Base-by-base conservation (phyloP, 2,888 invertebrate genomes). In the Lapara coniferarum region DNA sequence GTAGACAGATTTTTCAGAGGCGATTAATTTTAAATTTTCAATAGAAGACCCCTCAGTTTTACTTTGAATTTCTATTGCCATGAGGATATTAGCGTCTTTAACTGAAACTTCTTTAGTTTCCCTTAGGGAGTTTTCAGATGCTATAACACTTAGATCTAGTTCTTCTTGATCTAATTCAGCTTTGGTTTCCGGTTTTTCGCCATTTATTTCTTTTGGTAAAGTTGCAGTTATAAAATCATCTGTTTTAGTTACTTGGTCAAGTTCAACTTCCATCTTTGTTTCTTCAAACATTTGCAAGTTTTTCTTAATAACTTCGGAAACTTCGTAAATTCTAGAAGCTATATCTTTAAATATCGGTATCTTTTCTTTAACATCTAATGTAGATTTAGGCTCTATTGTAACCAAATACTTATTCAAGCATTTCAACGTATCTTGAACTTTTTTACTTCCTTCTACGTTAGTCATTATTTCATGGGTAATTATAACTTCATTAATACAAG, bases 331-430 rank as follows among this genome's bases (percentile, higher is more conserved):
- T n/a, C 44, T 57, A 19, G 58, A 44, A 4, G 90, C 81, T 69
- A 91, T 76, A 70, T 84, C 79, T 82, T 85, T 89, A 56, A 89
- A 91, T 55, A 92, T 84, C 2, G 92, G 92, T 74, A 93, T 89
- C 80, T 93, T 93, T 55, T 89, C 87, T 77, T 89, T 92, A 0
- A 93, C 93, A 78, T 90, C 90, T 71, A 93, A 75, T 30, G 84
- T 84, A 37, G 86, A 73, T 53, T 79, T 78, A 0, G 81, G 75
- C 74, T 91, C 86, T n/a, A 92, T 85, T 25, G 72, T 78, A 1
- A 16, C 30, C 12, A 89, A 71, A 69, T 75, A 75, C 66, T 71
- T 71, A 63, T 86, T 78, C 1, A 90, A 68, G 73, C 75, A 81
- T 49, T 79, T 75, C 2, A 85, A 51, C 2, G 81, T 67, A 14